Percentiles rank a stretch among this genome's conserved stretches.
phyloP scores from a whole-genome alignment of 2,888 invertebrate genomes.

The Meganola albula region DNA sequence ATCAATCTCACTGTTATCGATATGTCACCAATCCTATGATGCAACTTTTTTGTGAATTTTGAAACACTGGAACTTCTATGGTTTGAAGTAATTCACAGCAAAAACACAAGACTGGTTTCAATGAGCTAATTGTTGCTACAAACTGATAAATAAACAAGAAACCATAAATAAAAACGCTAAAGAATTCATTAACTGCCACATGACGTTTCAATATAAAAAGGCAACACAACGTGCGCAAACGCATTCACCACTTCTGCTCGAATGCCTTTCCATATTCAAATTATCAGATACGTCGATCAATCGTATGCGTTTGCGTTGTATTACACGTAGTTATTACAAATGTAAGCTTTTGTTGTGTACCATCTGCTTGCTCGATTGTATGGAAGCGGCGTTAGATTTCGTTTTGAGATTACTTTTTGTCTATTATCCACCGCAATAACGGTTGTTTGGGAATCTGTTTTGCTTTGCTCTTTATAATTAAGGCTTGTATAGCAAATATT shows the following conservation, averaged over 20 bases:
- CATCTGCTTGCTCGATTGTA: conserved; percentile 53
- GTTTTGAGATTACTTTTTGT: conserved; percentile 38
- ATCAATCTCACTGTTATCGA: too few relatives aligned
- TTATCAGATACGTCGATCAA: conserved; percentile 72
- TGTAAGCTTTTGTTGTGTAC: conserved; percentile 52
- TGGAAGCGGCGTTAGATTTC: conserved; percentile 63
- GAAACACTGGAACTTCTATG: too few relatives aligned
- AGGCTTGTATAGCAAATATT: too few relatives aligned
- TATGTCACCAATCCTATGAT: too few relatives aligned
- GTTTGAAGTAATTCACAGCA: too few relatives aligned
- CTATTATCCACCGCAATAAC: conserved; percentile 27
- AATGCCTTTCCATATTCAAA: conserved; percentile 71
- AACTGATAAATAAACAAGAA: too few relatives aligned
- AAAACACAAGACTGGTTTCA: too few relatives aligned
- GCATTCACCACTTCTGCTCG: conserved; percentile 38
- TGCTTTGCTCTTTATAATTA: too few relatives aligned
- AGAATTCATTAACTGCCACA: conserved; percentile 9
- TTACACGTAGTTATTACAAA: conserved; percentile 59
- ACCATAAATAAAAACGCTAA: too few relatives aligned
- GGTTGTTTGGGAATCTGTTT: conserved; percentile 12
- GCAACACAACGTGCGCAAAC: conserved; percentile 33
- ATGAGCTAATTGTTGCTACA: too few relatives aligned
- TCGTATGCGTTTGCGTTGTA: conserved; percentile 50
- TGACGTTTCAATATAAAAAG: conserved; percentile 19
- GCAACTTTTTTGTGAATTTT: too few relatives aligned